phyloP scores from a whole-genome alignment of 2,888 invertebrate species.

The Apotomis capreana region DNA sequence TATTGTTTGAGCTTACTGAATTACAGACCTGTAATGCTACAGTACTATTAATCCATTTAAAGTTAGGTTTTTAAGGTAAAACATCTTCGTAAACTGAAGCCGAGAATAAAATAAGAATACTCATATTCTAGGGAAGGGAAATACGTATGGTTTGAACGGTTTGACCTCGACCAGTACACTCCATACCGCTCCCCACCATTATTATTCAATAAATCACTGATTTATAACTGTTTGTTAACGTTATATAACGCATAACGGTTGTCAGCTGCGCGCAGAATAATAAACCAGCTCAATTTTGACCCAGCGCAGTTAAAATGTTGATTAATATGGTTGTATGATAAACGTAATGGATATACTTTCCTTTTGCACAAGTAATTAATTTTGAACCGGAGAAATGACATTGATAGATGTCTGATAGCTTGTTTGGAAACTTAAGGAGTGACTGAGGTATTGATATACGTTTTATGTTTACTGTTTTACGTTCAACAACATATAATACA shows the following conservation, averaged over 20 bases:
- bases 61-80: too few relatives aligned
- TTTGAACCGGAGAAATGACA: slow-evolving; percentile 19
- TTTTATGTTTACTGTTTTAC: not conserved
- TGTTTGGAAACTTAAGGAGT: slow-evolving; percentile 9
- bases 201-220: slow-evolving; percentile 40
- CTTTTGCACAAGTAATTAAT: slow-evolving; percentile 36
- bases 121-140: slow-evolving; percentile 4
- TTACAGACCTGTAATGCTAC: too few relatives aligned
- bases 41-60: too few relatives aligned
- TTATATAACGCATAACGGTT: slow-evolving; percentile 39
- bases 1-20: too few relatives aligned
- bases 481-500: not conserved
- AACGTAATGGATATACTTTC: slow-evolving; percentile 41
- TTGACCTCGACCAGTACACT: slow-evolving; percentile 25
- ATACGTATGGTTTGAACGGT: slow-evolving; percentile 9
- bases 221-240: slow-evolving; percentile 38
- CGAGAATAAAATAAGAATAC: not conserved
- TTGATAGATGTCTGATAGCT: slow-evolving; percentile 20
- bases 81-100: not conserved
- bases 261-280: slow-evolving; percentile 28
- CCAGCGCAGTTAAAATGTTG: slow-evolving; percentile 27
- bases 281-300: slow-evolving; percentile 29
- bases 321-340: slow-evolving; percentile 38
- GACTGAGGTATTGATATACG: slow-evolving; percentile 1
- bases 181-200: slow-evolving; percentile 35